Base-by-base conservation (phyloP, 2,888 invertebrate species). In the Ephialtes manifestator region DNA sequence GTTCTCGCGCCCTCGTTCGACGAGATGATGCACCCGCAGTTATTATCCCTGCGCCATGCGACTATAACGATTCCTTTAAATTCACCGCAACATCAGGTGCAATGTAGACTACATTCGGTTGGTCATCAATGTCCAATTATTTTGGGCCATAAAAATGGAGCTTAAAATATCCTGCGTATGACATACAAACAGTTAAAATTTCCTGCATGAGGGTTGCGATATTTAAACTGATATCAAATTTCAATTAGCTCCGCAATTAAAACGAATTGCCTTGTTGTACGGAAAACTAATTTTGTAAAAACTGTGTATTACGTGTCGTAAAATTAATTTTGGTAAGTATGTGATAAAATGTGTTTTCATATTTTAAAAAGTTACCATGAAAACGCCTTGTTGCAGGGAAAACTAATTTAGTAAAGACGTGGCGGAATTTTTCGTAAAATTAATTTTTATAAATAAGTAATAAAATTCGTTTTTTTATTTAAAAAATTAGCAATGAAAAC, bases 21-120 rank as follows among this genome's bases (percentile, higher is more conserved):
- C 67, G 31, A 78, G 72, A 74, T 71, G 76, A 65, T 65, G 53
- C 77, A 84, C 71, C 79, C 60, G 48, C 75, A 72, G 79, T 81
- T 83, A 83, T 72, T 67, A 20, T 10, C 63, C 74, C 72, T 65
- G 20, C 39, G 80, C 65, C 78, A 85, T 70, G 78, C 78, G 70
- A 75, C 75, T 58, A 4, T 20, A 13, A 46, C 39, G 51, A 75
- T 58, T 58, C 28, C 55, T 68, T 31, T 18, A 11, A 71, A 77
- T 70, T 68, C 60, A 13, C 20, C 18, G n/a, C 75, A 31, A 18
- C 35, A 15, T 24, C 74, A 75, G 75, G 68, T 67, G 51, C 43
- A 58, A 31, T 11, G 20, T 24, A 43, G 15, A 63, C 48, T 28
- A 31, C 20, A 31, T 48, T 3, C 5, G 28, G 4, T 24, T n/a